These are phyloP conservation scores for Alectoris magna DNA, from an alignment of 2,797 vertebrate species.

Conservation along the genomic window DNA sequence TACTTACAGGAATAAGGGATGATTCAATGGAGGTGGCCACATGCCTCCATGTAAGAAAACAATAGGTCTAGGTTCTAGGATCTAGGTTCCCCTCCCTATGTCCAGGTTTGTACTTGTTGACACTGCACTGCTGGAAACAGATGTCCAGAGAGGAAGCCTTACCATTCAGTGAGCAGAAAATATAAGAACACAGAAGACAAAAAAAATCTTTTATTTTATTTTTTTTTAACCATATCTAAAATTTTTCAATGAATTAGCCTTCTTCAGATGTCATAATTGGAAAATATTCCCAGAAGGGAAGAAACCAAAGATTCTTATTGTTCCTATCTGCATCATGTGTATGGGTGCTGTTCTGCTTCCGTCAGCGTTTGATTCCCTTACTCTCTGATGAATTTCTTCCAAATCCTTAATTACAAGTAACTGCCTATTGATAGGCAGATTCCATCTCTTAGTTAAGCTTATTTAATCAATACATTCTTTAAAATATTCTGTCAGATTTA, in stretches of 20 bases:
- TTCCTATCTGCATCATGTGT: not conserved
- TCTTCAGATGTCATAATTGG: not conserved
- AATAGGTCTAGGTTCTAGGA: not conserved
- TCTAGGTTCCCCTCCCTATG: not conserved
- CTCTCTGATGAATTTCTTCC: not conserved
- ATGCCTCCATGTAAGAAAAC: not conserved
- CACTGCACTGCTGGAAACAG: not conserved
- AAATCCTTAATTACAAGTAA: not conserved
- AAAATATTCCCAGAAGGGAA: not conserved
- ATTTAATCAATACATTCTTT: not conserved
- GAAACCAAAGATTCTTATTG: not conserved
- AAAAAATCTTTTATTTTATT: not conserved
- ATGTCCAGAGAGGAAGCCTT: not conserved
- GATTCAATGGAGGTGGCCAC: accelerated
- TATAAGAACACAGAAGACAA: not conserved
- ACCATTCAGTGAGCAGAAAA: not conserved
- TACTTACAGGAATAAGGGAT: not conserved
- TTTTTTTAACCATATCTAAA: not conserved
- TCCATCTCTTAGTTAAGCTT: not conserved
- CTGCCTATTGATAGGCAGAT: not conserved
- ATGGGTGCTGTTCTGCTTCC: not conserved
- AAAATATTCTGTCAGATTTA: not conserved
- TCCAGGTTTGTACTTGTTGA: not conserved
- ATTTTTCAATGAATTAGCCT: not conserved
- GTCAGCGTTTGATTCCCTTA: not conserved